Conservation (phyloP, 2,797 vertebrate genomes). For the Betta splendens region DNA sequence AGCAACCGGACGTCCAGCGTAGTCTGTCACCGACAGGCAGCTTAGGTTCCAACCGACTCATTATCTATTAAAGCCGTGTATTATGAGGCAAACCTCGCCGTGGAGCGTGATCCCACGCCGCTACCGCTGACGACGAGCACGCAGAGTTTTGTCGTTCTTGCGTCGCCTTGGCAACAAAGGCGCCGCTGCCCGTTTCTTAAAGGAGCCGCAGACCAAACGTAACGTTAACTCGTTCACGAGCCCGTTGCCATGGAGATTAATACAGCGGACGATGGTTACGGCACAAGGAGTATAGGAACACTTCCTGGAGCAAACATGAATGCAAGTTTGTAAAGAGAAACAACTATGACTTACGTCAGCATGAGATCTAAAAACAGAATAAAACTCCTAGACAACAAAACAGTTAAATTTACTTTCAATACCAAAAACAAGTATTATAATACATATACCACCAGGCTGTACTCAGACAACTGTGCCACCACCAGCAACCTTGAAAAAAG, state of each 20-base stretch:
- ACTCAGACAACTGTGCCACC: too few species aligned
- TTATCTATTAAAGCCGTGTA: neutral
- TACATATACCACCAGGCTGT: too few species aligned
- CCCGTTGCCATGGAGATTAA: neutral
- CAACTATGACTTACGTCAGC: too few species aligned
- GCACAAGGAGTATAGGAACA: too few species aligned
- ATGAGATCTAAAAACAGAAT: too few species aligned
- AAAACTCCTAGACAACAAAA: too few species aligned
- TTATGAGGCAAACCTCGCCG: neutral
- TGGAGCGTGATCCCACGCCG: conserved; percentile 7
- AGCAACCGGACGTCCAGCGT: conserved; percentile 9
- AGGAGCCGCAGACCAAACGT: conserved; percentile 56
- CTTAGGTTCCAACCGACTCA: conserved; percentile 3
- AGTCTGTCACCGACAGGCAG: conserved; percentile 1
- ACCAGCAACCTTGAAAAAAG: too few species aligned
- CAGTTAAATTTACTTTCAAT: too few species aligned
- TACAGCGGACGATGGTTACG: neutral
- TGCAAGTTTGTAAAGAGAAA: too few species aligned
- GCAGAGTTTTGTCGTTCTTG: conserved; percentile 63
- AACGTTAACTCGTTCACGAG: neutral
- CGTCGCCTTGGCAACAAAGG: conserved; percentile 75
- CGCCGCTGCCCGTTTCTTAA: conserved; percentile 68
- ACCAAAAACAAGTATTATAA: too few species aligned
- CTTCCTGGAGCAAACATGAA: neutral
- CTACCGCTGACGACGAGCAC: conserved; percentile 12